Base-by-base conservation (phyloP, 1,140 invertebrate species). In the Trypoxylus dichotomus region DNA sequence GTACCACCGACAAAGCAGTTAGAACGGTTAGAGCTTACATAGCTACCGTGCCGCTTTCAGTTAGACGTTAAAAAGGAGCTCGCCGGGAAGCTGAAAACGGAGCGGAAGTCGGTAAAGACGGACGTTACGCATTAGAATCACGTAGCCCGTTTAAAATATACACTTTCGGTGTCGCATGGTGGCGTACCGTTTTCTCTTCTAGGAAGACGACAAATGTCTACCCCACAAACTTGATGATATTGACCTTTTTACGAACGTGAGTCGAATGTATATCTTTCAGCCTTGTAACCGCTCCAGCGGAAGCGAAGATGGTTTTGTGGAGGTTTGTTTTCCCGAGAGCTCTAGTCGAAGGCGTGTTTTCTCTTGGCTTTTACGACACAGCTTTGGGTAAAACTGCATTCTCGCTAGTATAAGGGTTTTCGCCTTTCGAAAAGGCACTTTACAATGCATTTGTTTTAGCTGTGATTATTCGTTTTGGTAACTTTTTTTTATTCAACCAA, bases 161-260 rank as follows among this genome's bases (percentile, higher is more conserved):
- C 47, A 54, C 47, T 54, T 54, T 19, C 47, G 15, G 47, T 54
- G 47, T 54, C 47, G 47, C 47, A 47, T 13, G n/a, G 43, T n/a
- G 11, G 43, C n/a, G n/a, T n/a, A 54, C 47, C 19, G 47, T 54
- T 54, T n/a, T 47, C 47, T 54, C 15, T 19, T 54, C 47, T 54
- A 1, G 32, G 32, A 37, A 54, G 19, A 54, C 47, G 47, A 54
- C 47, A 54, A 54, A 54, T 54, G 47, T 54, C 47, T 54, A 54
- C 47, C 47, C 47, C 47, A n/a, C 47, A 54, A 54, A 54, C 47
- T 54, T 54, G 47, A 54, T 54, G 47, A 54, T 54, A 54, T 54
- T 54, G 47, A 54, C 47, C 47, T 54, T 54, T 54, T 54, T 54
- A 54, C 47, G 47, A 19, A 54, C 47, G 47, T 54, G 47, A 13